Evolutionary conservation across 2,113 vertebrate species (phyloP), one percentile per base, ranked within the genome.

Genomic region (Corythornis cristatus): DNA sequence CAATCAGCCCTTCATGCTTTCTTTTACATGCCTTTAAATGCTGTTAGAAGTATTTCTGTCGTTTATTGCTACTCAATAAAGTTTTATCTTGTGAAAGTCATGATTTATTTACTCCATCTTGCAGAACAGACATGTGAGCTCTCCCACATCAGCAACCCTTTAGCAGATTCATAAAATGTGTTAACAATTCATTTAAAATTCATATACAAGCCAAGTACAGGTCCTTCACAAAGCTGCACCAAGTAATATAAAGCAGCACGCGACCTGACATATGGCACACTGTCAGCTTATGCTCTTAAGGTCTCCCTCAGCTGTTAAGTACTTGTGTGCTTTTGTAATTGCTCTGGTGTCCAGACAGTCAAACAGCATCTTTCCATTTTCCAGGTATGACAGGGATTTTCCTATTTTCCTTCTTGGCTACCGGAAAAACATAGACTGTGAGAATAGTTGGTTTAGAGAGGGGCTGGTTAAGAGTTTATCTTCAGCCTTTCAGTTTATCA

Each of bases 161-260:
- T 84, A 94, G 45, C 96, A 92, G 94, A 95, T 94, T 95, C 94
- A 95, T 96, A 93, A 96, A 96, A 96, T 1, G 96, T 96, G 94
- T 96, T 95, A 96, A 96, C 96, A 96, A 87, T 96, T 95, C 89
- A 72, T 92, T 82, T 96, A 94, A 96, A 96, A 95, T 91, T 54
- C 89, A 89, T 70, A 13, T 23, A 19, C 25, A 23, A 72, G 92
- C 53, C 78, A 15, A 74, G 81, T 64, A 5, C 50, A 66, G 93
- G 66, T 89, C 28, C 23, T 93, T 73, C 92, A 56, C 65, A 80
- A 81, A 71, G 74, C 70, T 66, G 70, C 73, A 77, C 40, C 43
- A 3, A 75, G 77, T 70, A 72, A 70, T 2, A 25, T 6, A 19
- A 37, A 91, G 90, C 93, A 88, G 93, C 96, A 77, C 68, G 48